Evolutionary conservation across 1,140 invertebrate species (phyloP), one percentile per base, ranked within the genome.

Genomic region (Philotrypesis tridentata): DNA sequence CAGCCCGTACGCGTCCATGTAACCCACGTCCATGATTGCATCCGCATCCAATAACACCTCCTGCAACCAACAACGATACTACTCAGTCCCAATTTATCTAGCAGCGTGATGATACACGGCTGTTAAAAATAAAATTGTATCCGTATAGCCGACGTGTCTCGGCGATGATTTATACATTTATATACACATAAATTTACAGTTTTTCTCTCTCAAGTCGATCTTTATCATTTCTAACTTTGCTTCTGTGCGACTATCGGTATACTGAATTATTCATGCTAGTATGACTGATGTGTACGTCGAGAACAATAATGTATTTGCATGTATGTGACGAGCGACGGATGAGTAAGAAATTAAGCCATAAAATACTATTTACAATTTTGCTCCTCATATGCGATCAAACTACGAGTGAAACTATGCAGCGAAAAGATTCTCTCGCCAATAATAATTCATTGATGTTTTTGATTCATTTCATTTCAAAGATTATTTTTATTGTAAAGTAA

Each of bases 1-100:
- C 88, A 94, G 91, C 84, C 93, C 93, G 43, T 91, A 92, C 85
- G 89, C 86, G 83, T 93, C 89, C 81, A 94, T 94, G 92, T 91
- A 94, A 92, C 91, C 92, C 89, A 93, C 88, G 87, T 92, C 92
- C 91, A 92, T 92, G 89, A 92, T 91, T 88, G 90, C 89, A 82
- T 92, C 91, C 87, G 89, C 88, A 89, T 92, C 91, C 91, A 92
- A 86, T 87, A 92, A 91, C 88, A 90, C 88, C 90, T 92, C 91
- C 91, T 92, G 91, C 88, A 92, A 92, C 90, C 91, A 92, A 92
- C 89, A 91, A 91, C 90, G 88, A 88, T 87, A 91, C 90, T 91
- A 91, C 89, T 92, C 91, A 92, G 90, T 92, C 90, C 91, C 90
- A 88, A 68, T 67, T 63, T 33, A 61, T 75, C n/a, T 63, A 60